Base-by-base conservation (phyloP, 2,888 invertebrate species). In the Penaeus monodon region DNA sequence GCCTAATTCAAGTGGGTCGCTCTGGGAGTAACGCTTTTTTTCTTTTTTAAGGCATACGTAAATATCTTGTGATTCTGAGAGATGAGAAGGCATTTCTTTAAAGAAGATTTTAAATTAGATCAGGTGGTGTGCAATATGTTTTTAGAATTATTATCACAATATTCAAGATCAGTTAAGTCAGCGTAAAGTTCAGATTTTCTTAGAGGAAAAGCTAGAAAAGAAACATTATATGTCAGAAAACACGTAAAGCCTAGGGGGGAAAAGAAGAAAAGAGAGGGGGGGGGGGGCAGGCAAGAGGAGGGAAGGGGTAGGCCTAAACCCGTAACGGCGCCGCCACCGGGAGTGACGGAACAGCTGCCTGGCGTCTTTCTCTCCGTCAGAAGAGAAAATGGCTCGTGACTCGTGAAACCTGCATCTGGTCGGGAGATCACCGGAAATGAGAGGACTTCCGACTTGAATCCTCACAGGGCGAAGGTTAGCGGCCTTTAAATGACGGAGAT, bases 401-500 rank as follows among this genome's bases (percentile, higher is more conserved):
- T 27, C 49, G 29, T 29, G 57, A 70, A 68, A 73, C 73, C 73
- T 73, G 78, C 70, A 78, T 78, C 84, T 84, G 78, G 77, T 84
- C 78, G 68, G 66, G 65, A 84, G 78, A 27, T 57, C 14, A 33
- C 68, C 49, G 78, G 84, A 78, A 84, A 84, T 68, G 27, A 63
- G 68, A 33, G 14, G 49, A n/a, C 27, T 78, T 77, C 78, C 70
- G 49, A 78, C 66, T 29, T 68, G 68, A 33, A 78, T 68, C 77
- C 84, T 84, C 44, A 84, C 77, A 24, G 78, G 68, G 65, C 68
- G 78, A 57, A 66, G 84, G 78, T 57, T 84, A 27, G 70, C 44
- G 68, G 29, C 57, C 49, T 27, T 24, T 27, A 64, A 44, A 57
- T 66, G 68, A 24, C 29, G n/a, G 78, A 78, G 84, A 84, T 84